Evolutionary conservation across 2,888 invertebrate species (phyloP).

Genomic region (Tipula helvola): DNA sequence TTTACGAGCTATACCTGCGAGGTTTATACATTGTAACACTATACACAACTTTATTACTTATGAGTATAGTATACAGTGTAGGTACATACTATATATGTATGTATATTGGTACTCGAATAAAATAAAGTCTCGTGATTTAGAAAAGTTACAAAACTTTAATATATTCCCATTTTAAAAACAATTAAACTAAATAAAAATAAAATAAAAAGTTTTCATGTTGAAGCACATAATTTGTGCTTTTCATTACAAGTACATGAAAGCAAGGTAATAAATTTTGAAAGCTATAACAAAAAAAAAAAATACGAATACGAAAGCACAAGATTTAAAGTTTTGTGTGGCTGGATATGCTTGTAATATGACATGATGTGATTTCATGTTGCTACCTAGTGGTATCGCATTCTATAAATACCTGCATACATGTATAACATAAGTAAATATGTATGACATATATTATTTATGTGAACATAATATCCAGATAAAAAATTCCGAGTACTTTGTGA

Average conservation of each 20-base stretch:
- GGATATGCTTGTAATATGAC: neutral
- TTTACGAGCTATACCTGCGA: neutral
- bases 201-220: neutral
- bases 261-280: neutral
- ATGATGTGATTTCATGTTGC: neutral
- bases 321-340: neutral
- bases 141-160: neutral
- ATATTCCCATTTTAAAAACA: neutral
- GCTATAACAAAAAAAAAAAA: neutral
- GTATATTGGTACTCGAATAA: neutral
- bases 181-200: neutral
- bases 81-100: neutral
- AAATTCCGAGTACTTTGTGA: no score
- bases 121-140: neutral
- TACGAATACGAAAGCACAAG: neutral
- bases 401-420: neutral
- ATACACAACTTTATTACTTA: neutral
- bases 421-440: neutral
- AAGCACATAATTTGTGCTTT: neutral
- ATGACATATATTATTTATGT: neutral
- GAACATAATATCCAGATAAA: neutral
- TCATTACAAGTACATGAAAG: neutral
- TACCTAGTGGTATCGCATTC: no score
- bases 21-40: neutral
- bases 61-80: no score